Evolutionary conservation across 2,113 vertebrate species (phyloP).

Genomic region (Lepus europaeus): DNA sequence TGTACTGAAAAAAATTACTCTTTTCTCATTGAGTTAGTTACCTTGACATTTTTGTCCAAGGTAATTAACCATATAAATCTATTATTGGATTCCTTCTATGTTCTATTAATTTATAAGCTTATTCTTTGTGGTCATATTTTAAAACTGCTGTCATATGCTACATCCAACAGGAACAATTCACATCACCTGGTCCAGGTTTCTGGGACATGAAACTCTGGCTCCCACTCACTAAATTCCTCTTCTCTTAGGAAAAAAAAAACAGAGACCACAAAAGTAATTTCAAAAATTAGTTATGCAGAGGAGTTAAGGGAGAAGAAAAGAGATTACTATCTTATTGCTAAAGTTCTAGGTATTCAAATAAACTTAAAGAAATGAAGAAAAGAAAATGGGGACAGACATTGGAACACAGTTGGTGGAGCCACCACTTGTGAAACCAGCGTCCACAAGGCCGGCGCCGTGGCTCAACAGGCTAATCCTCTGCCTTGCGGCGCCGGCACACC

Average conservation of each 20-base stretch:
- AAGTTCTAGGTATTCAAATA: not conserved
- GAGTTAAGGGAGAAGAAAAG: not conserved
- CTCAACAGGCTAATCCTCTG: too few relatives aligned
- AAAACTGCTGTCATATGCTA: not conserved
- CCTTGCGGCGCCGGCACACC: too few relatives aligned
- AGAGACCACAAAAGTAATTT: slow-evolving; percentile 18
- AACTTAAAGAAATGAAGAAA: not conserved
- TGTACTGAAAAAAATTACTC: slow-evolving; percentile 44
- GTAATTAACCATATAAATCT: not conserved
- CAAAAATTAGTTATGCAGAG: slow-evolving; percentile 3
- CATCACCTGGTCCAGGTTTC: not conserved
- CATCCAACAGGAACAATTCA: not conserved
- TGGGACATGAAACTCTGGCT: not conserved
- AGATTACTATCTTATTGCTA: not conserved
- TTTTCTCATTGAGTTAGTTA: slow-evolving; percentile 32
- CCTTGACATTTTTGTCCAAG: not conserved
- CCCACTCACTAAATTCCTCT: not conserved
- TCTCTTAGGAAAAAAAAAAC: not conserved
- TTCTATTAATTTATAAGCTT: not conserved
- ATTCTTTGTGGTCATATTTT: slow-evolving; percentile 2
- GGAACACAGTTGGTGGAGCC: too few relatives aligned
- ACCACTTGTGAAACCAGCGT: too few relatives aligned
- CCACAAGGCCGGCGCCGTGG: too few relatives aligned
- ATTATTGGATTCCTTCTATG: not conserved
- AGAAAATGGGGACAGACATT: not conserved